Conservation (phyloP, 2,888 invertebrate species). For the Trachelus troglodyta region DNA sequence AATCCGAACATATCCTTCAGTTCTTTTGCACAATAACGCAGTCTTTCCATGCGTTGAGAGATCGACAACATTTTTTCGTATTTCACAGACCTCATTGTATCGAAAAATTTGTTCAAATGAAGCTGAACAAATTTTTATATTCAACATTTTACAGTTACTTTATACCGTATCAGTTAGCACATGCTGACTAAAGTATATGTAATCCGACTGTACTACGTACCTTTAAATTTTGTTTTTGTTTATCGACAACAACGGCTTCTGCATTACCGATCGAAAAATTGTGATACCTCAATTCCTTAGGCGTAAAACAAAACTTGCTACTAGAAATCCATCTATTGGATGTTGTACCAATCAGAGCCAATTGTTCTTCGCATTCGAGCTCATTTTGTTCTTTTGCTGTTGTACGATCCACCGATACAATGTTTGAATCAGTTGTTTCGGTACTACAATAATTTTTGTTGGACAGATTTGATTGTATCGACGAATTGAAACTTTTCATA, state of each 20-base stretch:
- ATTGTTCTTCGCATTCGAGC: background rate
- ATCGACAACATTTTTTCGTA: constrained; percentile 74
- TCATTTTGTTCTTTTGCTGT: background rate
- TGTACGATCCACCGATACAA: background rate
- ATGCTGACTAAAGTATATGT: background rate
- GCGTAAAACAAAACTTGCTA: background rate
- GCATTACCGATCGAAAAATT: constrained; percentile 3
- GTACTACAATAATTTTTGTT: background rate
- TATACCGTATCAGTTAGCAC: background rate
- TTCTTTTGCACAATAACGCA: constrained; percentile 75
- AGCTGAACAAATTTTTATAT: constrained; percentile 17
- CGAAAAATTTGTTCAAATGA: constrained; percentile 80
- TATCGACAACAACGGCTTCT: constrained; percentile 15
- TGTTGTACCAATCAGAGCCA: constrained; percentile 24
- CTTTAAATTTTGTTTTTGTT: constrained; percentile 40
- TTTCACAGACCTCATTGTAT: constrained; percentile 74
- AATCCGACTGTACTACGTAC: constrained; percentile 10
- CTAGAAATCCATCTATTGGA: constrained; percentile 32
- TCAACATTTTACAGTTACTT: background rate
- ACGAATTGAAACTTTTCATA: background rate
- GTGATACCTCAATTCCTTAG: background rate
- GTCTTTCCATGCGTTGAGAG: constrained; percentile 73
- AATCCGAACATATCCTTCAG: constrained; percentile 38
- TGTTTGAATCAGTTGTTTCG: background rate
- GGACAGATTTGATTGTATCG: background rate